Percentiles rank a stretch among this genome's conserved stretches.
phyloP scores from a whole-genome alignment of 2,797 vertebrate genomes.

The Alcedo quadribrachys region DNA sequence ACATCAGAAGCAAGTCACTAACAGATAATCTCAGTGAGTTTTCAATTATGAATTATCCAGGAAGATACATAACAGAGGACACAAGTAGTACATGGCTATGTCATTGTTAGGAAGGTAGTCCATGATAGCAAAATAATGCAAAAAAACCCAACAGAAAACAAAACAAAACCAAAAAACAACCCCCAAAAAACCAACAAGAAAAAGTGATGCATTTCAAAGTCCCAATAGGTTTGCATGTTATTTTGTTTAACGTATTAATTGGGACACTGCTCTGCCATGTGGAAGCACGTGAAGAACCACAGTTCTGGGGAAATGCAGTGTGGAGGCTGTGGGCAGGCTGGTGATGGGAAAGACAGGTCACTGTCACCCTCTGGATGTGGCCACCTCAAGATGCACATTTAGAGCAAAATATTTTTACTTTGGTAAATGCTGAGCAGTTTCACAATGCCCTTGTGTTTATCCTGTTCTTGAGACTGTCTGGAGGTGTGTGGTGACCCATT shows the following conservation, averaged over 20 bases:
- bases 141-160: neutral
- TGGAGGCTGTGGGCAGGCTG: neutral
- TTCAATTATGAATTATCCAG: conserved; percentile 33
- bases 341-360: neutral
- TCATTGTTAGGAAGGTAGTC: neutral
- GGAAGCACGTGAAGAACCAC: neutral
- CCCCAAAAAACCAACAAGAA: neutral
- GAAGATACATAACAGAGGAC: neutral
- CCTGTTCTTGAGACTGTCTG: neutral
- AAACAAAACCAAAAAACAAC: too few relatives aligned
- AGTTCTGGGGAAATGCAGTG: rapidly evolving
- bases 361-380: neutral
- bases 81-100: neutral
- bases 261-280: neutral
- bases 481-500: rapidly evolving
- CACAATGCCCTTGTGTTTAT: neutral
- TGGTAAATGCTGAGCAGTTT: rapidly evolving
- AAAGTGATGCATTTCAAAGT: neutral
- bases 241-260: neutral
- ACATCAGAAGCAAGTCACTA: conserved; percentile 15
- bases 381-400: rapidly evolving
- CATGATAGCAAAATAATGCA: neutral
- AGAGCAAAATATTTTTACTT: neutral
- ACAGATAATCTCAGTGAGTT: conserved; percentile 32
- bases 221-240: neutral